phyloP scores from a whole-genome alignment of 2,888 invertebrate species.

The Lasioglossum oenotherae region DNA sequence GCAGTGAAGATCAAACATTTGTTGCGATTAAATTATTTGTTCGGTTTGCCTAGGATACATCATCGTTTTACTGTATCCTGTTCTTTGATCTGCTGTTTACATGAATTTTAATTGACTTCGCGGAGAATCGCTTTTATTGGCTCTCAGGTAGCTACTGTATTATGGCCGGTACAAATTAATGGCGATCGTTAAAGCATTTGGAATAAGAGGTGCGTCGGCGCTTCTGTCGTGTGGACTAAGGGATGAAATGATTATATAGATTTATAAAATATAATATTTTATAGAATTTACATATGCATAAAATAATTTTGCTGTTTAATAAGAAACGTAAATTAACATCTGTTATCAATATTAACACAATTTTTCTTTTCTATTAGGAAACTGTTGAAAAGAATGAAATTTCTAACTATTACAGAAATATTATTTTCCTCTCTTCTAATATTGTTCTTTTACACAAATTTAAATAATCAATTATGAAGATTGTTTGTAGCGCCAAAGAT shows the following conservation, averaged over 20 bases:
- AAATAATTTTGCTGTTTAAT: too few relatives aligned
- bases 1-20: neutral
- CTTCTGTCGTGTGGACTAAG: neutral
- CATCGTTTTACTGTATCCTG: constrained; percentile 4
- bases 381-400: too few relatives aligned
- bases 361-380: too few relatives aligned
- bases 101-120: constrained; percentile 37
- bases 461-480: too few relatives aligned
- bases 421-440: too few relatives aligned
- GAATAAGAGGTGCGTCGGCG: neutral
- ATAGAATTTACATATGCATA: too few relatives aligned
- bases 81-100: neutral
- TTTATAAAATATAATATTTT: too few relatives aligned
- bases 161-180: constrained; percentile 35
- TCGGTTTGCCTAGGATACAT: neutral
- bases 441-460: too few relatives aligned
- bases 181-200: constrained; percentile 18
- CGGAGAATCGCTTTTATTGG: constrained; percentile 29
- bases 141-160: constrained; percentile 35
- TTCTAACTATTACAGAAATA: too few relatives aligned
- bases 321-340: too few relatives aligned
- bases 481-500: neutral
- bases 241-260: neutral
- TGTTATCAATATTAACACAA: too few relatives aligned
- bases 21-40: neutral